A percentile compares a stretch with the other conserved stretches of the same genome.
Conservation (phyloP, 2,797 vertebrate genomes). For the Oreonectes daqikongensis region DNA sequence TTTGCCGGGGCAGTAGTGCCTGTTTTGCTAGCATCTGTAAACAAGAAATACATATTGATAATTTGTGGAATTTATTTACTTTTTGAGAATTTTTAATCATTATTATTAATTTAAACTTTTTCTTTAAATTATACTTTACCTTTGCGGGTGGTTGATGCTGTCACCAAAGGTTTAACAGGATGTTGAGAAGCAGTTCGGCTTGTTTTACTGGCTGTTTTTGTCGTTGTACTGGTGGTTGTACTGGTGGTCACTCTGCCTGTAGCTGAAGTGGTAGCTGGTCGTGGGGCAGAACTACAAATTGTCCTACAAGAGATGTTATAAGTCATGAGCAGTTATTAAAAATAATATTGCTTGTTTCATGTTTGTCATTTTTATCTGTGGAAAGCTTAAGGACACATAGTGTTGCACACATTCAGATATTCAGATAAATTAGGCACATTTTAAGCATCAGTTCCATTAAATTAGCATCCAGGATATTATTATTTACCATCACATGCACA, state of each 20-base stretch:
- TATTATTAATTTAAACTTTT: not conserved
- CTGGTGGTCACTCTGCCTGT: slow-evolving; percentile 48
- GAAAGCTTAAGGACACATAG: not conserved
- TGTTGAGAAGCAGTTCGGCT: slow-evolving; percentile 61
- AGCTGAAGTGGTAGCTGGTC: slow-evolving; percentile 47
- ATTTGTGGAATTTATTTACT: not conserved
- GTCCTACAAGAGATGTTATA: slow-evolving; percentile 21
- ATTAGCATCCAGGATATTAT: not conserved
- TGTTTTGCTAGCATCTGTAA: slow-evolving; percentile 70
- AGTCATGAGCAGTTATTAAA: not conserved
- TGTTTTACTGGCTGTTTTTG: slow-evolving; percentile 49
- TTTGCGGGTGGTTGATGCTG: slow-evolving; percentile 67
- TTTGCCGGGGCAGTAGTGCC: slow-evolving; percentile 58
- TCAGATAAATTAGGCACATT: not conserved
- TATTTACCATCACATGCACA: not conserved
- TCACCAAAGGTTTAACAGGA: slow-evolving; percentile 52
- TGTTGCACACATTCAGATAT: not conserved
- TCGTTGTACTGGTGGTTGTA: slow-evolving; percentile 51
- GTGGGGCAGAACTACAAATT: slow-evolving; percentile 55
- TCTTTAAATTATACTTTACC: slow-evolving; percentile 58
- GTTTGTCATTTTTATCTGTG: not conserved
- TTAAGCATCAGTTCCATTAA: not conserved
- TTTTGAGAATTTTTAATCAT: not conserved
- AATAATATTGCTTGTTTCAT: not conserved
- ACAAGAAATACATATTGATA: slow-evolving; percentile 14